phyloP scores from a whole-genome alignment of 2,113 vertebrate species.

The Pelecanoides urinatrix region DNA sequence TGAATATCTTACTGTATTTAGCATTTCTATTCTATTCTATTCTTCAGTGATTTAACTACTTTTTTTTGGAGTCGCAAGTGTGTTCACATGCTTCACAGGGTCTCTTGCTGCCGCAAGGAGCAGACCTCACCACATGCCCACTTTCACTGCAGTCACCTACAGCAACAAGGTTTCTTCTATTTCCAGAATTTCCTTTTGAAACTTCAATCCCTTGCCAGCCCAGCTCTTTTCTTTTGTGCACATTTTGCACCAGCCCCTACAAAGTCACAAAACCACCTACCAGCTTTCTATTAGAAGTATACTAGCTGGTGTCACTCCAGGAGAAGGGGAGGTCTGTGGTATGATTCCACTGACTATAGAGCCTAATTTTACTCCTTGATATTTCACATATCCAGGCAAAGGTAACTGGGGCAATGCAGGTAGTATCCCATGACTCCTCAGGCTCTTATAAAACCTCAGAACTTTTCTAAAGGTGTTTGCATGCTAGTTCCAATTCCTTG shows the following conservation, averaged over 20 bases:
- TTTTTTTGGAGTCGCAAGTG: not conserved
- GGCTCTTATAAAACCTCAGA: not conserved
- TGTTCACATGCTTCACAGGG: not conserved
- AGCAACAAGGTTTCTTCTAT: not conserved
- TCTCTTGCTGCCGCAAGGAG: not conserved
- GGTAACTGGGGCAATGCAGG: rapidly evolving
- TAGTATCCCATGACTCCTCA: not conserved
- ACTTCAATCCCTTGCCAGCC: not conserved
- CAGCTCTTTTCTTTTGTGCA: not conserved
- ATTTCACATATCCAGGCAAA: not conserved
- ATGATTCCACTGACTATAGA: not conserved
- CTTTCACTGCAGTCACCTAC: not conserved
- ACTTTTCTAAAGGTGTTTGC: not conserved
- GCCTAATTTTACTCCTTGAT: not conserved
- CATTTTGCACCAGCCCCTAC: not conserved
- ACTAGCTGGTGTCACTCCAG: not conserved
- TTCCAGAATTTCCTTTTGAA: not conserved
- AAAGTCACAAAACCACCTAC: not conserved
- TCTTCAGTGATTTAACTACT: not conserved
- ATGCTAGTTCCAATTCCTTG: not conserved
- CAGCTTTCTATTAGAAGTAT: not conserved
- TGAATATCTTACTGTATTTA: not conserved
- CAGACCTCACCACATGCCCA: not conserved
- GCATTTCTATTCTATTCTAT: too few species aligned
- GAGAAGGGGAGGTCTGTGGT: not conserved